These are phyloP conservation scores for Ciconia maguari DNA, from an alignment of 2,113 vertebrate species.

Conservation along the genomic window DNA sequence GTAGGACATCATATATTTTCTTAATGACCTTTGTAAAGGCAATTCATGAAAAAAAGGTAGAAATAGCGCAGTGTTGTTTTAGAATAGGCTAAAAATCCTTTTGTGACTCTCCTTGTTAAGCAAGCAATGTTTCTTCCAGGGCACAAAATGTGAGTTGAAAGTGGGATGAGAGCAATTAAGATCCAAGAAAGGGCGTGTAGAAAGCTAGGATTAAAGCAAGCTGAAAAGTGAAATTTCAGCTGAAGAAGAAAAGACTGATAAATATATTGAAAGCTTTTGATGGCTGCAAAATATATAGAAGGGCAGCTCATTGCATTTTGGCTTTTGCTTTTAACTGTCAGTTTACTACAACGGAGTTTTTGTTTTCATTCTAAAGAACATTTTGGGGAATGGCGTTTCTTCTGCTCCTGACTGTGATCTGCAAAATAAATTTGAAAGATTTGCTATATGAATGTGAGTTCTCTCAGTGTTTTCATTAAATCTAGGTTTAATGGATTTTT, in stretches of 20 bases:
- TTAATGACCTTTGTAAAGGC: neutral
- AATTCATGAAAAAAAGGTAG: neutral
- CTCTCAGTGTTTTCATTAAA: neutral
- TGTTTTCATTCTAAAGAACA: neutral
- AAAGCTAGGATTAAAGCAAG: slow-evolving; percentile 21
- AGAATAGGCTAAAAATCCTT: neutral
- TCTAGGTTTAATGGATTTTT: neutral
- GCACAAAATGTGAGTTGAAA: slow-evolving; percentile 12
- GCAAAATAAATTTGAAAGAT: neutral
- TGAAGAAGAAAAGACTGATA: neutral
- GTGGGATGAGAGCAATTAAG: slow-evolving; percentile 34
- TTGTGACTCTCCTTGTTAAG: neutral
- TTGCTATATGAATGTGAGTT: neutral
- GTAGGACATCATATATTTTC: neutral
- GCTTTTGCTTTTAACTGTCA: slow-evolving; percentile 11
- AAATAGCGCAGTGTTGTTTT: neutral
- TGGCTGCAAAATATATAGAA: neutral
- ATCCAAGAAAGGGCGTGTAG: neutral
- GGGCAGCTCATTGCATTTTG: neutral
- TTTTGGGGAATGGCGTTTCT: neutral
- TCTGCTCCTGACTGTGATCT: neutral
- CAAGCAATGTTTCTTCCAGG: neutral
- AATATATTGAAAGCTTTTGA: slow-evolving; percentile 8
- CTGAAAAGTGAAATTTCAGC: neutral
- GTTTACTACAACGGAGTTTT: neutral